Base-by-base conservation (phyloP, 2,888 invertebrate genomes). In the Macroteleia sp. region DNA sequence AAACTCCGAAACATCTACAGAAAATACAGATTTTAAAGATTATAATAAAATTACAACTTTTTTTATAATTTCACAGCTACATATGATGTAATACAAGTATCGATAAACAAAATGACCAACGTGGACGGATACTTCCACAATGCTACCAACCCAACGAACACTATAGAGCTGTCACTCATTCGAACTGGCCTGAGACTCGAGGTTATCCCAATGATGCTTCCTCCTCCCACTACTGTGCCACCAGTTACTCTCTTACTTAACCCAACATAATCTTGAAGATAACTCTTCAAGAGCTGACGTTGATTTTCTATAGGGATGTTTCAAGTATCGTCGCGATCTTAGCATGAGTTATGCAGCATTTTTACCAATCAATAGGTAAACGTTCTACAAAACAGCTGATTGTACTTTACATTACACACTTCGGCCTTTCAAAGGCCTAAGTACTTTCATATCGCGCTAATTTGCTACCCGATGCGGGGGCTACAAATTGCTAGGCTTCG, bases 81-180 rank as follows among this genome's bases (percentile, higher is more conserved):
- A n/a, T n/a, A n/a, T n/a, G n/a, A n/a, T n/a, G n/a, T n/a, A n/a
- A n/a, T n/a, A n/a, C n/a, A n/a, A n/a, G n/a, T n/a, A n/a, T n/a
- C n/a, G n/a, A n/a, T n/a, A n/a, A n/a, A n/a, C n/a, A n/a, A n/a
- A n/a, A n/a, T n/a, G n/a, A n/a, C n/a, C n/a, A n/a, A n/a, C n/a
- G n/a, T n/a, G n/a, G n/a, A 80, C 74, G 81, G 81, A 84, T 82
- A 77, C 85, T 79, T 79, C 78, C 81, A 89, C 89, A 89, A 89
- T 87, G 88, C 88, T 88, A 88, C 88, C 87, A 86, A 87, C 84
- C 86, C 88, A 85, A 86, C 83, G 83, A 85, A 85, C 85, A 85
- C 89, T 88, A 90, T 90, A 90, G 90, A 90, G 88, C 88, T 86
- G 90, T 90, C 90, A 87, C 82, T 90, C 90, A 90, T 81, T 76